Conservation (phyloP, 2,888 invertebrate genomes). For the Microplitis manilae region DNA sequence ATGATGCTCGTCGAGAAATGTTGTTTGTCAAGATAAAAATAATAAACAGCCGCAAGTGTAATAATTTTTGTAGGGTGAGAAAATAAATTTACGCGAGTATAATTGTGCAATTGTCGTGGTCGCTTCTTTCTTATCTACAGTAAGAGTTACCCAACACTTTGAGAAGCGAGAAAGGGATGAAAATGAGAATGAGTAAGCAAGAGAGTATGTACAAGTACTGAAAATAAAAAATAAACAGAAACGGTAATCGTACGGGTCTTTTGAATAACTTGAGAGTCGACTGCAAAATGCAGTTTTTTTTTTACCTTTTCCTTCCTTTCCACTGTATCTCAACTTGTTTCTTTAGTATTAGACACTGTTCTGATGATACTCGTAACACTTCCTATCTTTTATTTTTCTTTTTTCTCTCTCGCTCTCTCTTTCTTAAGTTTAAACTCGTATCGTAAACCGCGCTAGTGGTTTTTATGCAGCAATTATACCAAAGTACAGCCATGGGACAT, state of each 20-base stretch:
- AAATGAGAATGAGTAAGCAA: constrained; percentile 17
- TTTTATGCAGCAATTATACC: constrained; percentile 39
- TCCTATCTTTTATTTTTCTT: neutral
- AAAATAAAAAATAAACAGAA: constrained; percentile 1
- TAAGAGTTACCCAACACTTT: constrained; percentile 25
- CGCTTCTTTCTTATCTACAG: constrained; percentile 21
- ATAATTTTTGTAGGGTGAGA: neutral
- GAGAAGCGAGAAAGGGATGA: constrained; percentile 18
- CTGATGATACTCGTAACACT: constrained; percentile 25
- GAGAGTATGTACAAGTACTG: neutral
- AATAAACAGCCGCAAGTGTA: neutral
- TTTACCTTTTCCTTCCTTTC: constrained; percentile 20
- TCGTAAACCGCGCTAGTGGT: constrained; percentile 38
- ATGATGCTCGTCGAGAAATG: constrained; percentile 2
- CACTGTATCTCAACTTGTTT: neutral
- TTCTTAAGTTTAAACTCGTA: constrained; percentile 29
- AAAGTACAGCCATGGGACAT: constrained; percentile 14
- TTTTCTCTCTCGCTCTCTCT: neutral
- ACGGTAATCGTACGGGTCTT: constrained; percentile 28
- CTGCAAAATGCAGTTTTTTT: constrained; percentile 23
- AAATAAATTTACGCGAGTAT: constrained; percentile 24
- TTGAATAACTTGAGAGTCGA: constrained; percentile 18
- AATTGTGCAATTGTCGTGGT: constrained; percentile 36
- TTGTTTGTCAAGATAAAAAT: constrained; percentile 11
- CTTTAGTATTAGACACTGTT: constrained; percentile 13